These are phyloP conservation scores for Subacronicta megacephala DNA, from an alignment of 2,888 invertebrate species.

Conservation along the genomic window DNA sequence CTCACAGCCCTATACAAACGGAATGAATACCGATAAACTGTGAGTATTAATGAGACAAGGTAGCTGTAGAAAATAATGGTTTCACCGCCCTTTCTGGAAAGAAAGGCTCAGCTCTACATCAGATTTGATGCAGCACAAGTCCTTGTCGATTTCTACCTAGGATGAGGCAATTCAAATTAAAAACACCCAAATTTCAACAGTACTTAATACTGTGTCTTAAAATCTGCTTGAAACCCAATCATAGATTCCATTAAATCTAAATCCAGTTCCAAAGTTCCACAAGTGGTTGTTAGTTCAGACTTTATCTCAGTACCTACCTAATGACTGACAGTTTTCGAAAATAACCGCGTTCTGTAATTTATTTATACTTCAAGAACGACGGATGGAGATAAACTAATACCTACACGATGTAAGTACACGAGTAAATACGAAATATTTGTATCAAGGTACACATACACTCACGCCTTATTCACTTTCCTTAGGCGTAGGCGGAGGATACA, in stretches of 20 bases:
- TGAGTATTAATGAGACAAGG: constrained; percentile 11
- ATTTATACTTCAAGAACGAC: constrained; percentile 5
- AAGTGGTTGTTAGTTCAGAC: neutral
- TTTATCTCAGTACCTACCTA: neutral
- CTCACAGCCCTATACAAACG: constrained; percentile 15
- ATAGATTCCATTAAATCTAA: no score
- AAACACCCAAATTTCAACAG: no score
- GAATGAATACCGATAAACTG: constrained; percentile 1
- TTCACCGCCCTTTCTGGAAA: no score
- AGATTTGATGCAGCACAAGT: no score
- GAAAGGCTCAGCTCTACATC: no score
- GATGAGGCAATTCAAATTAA: no score
- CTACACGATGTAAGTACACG: constrained; percentile 1
- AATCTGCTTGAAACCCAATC: no score
- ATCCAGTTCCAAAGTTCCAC: no score
- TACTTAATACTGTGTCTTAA: no score
- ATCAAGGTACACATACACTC: constrained; percentile 13
- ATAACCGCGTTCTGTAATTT: neutral
- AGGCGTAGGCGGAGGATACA: no score
- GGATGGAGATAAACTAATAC: constrained; percentile 45
- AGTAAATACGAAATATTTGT: constrained; percentile 39
- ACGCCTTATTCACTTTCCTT: no score
- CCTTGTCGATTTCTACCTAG: no score
- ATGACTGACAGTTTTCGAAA: neutral
- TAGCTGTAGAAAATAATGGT: neutral